These are phyloP conservation scores for Platerodrilus igneus DNA, from an alignment of 2,888 invertebrate species.

Conservation along the genomic window DNA sequence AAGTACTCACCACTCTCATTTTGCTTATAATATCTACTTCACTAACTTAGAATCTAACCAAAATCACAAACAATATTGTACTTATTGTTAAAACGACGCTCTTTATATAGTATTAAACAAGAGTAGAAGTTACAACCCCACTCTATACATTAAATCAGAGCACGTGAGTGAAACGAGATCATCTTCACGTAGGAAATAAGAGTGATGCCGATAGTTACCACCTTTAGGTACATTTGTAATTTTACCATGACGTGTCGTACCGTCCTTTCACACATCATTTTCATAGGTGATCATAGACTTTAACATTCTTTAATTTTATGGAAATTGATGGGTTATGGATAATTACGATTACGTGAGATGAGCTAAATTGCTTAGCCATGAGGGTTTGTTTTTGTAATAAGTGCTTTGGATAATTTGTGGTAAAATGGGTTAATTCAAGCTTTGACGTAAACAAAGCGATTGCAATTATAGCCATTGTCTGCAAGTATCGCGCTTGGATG, in stretches of 20 bases:
- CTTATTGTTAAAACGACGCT: constrained; percentile 30
- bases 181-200: constrained; percentile 38
- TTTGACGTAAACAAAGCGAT: too few relatives aligned
- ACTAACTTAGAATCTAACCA: constrained; percentile 25
- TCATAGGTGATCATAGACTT: constrained; percentile 15
- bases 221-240: too few relatives aligned
- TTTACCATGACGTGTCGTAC: constrained; percentile 20
- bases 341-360: constrained; percentile 13
- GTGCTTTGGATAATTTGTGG: too few relatives aligned
- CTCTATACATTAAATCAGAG: constrained; percentile 39
- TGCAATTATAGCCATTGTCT: too few relatives aligned
- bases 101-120: constrained; percentile 40
- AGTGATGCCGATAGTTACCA: constrained; percentile 25
- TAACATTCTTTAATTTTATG: constrained; percentile 14
- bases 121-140: constrained; percentile 36
- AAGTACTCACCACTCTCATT: constrained; percentile 34
- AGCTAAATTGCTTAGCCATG: constrained; percentile 13
- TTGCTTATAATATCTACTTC: constrained; percentile 22
- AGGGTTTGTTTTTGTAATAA: too few relatives aligned
- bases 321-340: constrained; percentile 15
- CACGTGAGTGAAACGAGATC: constrained; percentile 39
- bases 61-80: constrained; percentile 27
- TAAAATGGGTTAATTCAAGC: too few relatives aligned
- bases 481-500: too few relatives aligned
- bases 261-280: constrained; percentile 22